A percentile compares a stretch with the other conserved stretches of the same genome.
Evolutionary conservation across 2,888 invertebrate species (phyloP).

Genomic region (Lasioglossum zephyrum): DNA sequence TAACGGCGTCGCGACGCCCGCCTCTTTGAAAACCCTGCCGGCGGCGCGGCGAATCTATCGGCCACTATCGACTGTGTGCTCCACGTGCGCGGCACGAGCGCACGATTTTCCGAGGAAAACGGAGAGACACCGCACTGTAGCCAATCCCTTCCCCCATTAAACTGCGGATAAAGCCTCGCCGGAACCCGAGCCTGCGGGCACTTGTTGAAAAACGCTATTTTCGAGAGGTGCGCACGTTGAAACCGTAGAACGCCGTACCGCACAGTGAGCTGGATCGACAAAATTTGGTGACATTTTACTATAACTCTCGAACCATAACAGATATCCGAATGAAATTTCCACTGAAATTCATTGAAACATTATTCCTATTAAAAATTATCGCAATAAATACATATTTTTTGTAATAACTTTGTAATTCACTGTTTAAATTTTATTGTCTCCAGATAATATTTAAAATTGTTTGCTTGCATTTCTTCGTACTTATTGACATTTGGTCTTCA

Average conservation of each 20-base stretch:
- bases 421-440: no score
- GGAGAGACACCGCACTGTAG: background rate
- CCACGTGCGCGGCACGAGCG: slow-evolving; percentile 37
- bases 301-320: no score
- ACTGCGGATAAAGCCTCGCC: background rate
- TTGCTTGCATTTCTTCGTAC: no score
- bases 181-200: background rate
- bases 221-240: background rate
- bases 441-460: no score
- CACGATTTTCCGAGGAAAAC: background rate
- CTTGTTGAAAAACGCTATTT: background rate
- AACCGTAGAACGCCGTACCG: background rate
- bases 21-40: slow-evolving; percentile 27
- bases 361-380: no score
- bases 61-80: slow-evolving; percentile 30
- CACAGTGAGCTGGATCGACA: no score
- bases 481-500: no score
- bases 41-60: background rate
- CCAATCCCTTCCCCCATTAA: background rate
- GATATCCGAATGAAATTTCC: no score
- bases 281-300: no score
- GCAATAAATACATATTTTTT: no score
- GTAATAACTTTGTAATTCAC: no score
- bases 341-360: no score
- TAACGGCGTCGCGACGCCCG: background rate